A percentile compares a stretch with the other conserved stretches of the same genome.
These are phyloP conservation scores for Eretmodus cyanostictus DNA, from an alignment of 2,113 vertebrate genomes.

Conservation along the genomic window DNA sequence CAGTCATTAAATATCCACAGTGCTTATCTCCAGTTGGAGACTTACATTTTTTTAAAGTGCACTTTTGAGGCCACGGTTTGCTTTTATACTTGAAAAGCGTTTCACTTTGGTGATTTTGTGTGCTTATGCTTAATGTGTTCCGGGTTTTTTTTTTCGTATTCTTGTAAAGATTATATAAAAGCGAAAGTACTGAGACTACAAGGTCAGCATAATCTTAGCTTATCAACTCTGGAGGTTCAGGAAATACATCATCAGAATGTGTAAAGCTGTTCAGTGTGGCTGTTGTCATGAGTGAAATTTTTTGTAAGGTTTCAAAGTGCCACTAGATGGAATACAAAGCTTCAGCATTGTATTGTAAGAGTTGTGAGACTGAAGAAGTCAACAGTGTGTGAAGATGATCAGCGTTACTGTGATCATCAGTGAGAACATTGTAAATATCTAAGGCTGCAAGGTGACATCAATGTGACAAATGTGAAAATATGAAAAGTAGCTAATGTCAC, in stretches of 20 bases:
- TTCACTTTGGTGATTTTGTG: background rate
- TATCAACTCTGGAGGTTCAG: rapidly evolving
- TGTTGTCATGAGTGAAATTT: background rate
- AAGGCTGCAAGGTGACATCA: too few relatives aligned
- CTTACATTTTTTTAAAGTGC: background rate
- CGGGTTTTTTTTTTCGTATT: too few relatives aligned
- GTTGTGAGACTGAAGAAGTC: background rate
- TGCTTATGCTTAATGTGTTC: rapidly evolving
- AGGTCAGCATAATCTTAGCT: rapidly evolving
- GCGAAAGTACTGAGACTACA: background rate
- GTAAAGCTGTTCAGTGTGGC: background rate
- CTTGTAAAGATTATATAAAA: background rate
- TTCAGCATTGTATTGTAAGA: too few relatives aligned
- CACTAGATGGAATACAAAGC: background rate
- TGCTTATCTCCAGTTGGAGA: rapidly evolving
- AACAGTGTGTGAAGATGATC: rapidly evolving
- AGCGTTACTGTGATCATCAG: background rate
- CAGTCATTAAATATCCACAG: background rate
- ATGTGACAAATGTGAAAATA: background rate
- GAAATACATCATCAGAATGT: background rate
- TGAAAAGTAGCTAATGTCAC: rapidly evolving
- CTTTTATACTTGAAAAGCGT: rapidly evolving
- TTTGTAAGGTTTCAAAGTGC: too few relatives aligned
- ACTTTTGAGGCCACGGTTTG: background rate
- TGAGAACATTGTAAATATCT: too few relatives aligned